Conservation (phyloP, 2,113 vertebrate genomes). For the Xiphias gladius region DNA sequence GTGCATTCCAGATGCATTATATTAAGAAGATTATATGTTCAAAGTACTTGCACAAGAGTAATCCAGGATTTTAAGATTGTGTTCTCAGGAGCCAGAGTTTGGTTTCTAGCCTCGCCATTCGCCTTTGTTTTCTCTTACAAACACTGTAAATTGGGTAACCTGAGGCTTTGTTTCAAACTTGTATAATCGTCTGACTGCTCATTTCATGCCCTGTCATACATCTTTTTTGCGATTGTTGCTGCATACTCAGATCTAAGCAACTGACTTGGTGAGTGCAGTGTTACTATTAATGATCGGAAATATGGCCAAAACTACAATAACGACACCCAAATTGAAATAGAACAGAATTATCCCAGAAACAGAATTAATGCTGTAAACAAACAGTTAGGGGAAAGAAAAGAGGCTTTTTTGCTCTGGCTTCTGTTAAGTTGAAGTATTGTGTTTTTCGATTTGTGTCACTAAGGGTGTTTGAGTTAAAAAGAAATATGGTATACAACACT, state of each 20-base stretch:
- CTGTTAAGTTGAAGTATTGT: slow-evolving; percentile 47
- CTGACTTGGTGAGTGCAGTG: not conserved
- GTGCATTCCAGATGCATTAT: not conserved
- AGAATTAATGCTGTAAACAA: not conserved
- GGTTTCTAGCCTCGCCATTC: too few relatives aligned
- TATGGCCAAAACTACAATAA: not conserved
- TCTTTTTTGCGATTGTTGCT: not conserved
- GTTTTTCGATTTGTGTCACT: slow-evolving; percentile 49
- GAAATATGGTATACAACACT: slow-evolving; percentile 66
- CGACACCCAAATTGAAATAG: not conserved
- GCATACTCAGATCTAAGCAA: not conserved
- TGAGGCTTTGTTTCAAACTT: not conserved
- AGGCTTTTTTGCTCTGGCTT: not conserved
- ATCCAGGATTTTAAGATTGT: not conserved
- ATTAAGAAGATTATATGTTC: not conserved
- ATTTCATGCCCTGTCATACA: not conserved
- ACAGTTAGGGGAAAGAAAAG: not conserved
- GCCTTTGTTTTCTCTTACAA: too few relatives aligned
- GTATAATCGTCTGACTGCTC: not conserved
- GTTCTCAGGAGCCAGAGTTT: not conserved
- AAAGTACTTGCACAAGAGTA: not conserved
- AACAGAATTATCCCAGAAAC: not conserved
- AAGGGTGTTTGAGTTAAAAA: slow-evolving; percentile 54
- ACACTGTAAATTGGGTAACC: too few relatives aligned
- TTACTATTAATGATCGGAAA: not conserved